Evolutionary conservation across 2,797 vertebrate species (phyloP), one percentile per base, ranked within the genome.

Genomic region (Salarias fasciatus): DNA sequence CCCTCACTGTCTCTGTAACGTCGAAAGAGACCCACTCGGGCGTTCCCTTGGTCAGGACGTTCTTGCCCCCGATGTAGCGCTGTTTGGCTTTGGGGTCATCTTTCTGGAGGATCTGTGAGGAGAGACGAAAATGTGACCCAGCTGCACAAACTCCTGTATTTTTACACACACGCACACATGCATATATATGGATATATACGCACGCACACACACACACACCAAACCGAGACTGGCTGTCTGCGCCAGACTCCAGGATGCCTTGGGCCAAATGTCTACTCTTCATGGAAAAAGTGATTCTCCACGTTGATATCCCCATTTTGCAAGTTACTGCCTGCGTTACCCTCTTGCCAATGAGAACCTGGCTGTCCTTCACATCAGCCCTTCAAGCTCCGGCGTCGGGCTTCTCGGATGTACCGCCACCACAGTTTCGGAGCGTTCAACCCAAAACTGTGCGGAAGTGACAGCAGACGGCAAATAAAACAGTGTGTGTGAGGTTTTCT

Each of bases 21-120:
- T 99, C 97, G 1, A 98, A 99, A 35, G 97, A 99, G 65, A 98
- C 92, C 97, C 97, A 99, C 90, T 99, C 97, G 0, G 92, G 77
- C 0, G 92, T 94, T 72, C 95, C 97, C 77, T 96, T 93, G 11
- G 96, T 98, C 89, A 96, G 91, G 75, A 98, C 94, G 2, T 96
- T 98, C 88, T 95, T 97, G 84, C 96, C 96, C 13, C 94, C 94
- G 8, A 99, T 95, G 86, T 98, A 98, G 61, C 97, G 95, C 90
- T 99, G 97, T 80, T 98, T 98, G 59, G 95, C 95, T 62, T 98
- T 98, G 85, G 95, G 95, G 80, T 98, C 95, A 35, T 97, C 95
- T 2, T 95, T 94, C 72, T 93, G 94, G 63, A 97, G 94, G 79
- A 98, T 96, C 97, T 99, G 86, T 0, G 2, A 67, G 72, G 18